Conservation (phyloP, 2,113 vertebrate genomes). For the Chunga burmeisteri region DNA sequence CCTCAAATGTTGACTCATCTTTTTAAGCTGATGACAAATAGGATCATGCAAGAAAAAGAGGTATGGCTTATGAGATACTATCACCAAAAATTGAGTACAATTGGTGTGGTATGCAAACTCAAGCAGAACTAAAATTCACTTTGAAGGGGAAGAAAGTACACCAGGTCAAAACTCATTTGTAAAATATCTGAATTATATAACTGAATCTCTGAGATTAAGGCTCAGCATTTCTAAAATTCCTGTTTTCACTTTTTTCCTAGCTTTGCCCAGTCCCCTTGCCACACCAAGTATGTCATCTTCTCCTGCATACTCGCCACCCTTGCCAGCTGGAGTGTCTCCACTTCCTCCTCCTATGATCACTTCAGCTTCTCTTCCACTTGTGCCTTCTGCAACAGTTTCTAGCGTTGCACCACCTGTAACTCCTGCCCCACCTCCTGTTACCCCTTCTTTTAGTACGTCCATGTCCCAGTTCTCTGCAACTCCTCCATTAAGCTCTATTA, state of each 20-base stretch:
- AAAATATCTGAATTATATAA: neutral
- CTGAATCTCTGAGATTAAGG: neutral
- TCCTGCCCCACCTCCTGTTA: neutral
- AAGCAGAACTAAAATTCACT: neutral
- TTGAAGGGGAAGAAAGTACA: neutral
- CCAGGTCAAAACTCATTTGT: neutral
- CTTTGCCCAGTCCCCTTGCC: constrained; percentile 60
- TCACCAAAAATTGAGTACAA: neutral
- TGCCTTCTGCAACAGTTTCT: constrained; percentile 18
- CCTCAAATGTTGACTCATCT: neutral
- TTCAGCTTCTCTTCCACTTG: constrained; percentile 59
- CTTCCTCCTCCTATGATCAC: constrained; percentile 54
- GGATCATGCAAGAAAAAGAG: neutral
- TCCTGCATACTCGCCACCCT: constrained; percentile 45
- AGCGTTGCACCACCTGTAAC: neutral
- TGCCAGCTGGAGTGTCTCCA: constrained; percentile 33
- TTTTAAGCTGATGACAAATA: neutral
- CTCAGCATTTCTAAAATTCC: neutral
- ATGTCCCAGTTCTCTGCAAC: neutral
- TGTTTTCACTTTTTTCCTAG: constrained; percentile 21
- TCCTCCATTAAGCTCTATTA: constrained; percentile 21
- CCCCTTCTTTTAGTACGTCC: constrained; percentile 32
- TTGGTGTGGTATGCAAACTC: neutral
- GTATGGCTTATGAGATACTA: neutral
- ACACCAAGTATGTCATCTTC: constrained; percentile 41